Base-by-base conservation (phyloP, 2,888 invertebrate species). In the Mallateleia sp. region DNA sequence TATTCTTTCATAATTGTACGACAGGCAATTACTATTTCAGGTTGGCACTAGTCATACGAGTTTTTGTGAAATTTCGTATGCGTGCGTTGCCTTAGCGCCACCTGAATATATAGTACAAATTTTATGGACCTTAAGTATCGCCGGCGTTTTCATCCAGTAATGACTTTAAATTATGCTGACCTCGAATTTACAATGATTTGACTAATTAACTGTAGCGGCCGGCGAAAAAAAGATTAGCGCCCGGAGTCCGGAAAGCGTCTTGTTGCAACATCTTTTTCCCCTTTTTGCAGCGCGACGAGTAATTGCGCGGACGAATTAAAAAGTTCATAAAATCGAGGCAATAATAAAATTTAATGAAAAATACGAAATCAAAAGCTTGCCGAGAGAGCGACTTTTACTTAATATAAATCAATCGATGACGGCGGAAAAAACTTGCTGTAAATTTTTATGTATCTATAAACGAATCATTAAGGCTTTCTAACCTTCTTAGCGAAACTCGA, bases 31-130 rank as follows among this genome's bases (percentile, higher is more conserved):
- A 85, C 67, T 56, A 62, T 50, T 28, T 50, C 54, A 11, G 24
- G 42, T 14, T 25, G 22, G 50, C n/a, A 81, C 85, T 34, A 66
- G 85, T 85, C 77, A 47, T 25, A 58, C 85, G 54, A 71, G 64
- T 85, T 85, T 85, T 85, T 85, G 75, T 20, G 14, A 85, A 58
- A 71, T 69, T 69, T 69, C 6, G 45, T 22, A 45, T 50, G 62
- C 38, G 67, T 50, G 50, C 25, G 69, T 28, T 47, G 74, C 6
- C 52, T 75, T 71, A 77, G 77, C 80, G 80, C 85, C 80, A 80
- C 71, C 66, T 71, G 38, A 64, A 64, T 47, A 42, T 15, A 64
- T 28, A 34, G 7, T 8, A 25, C 58, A 75, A 74, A 75, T 75
- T 82, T 82, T 62, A 75, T 69, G 32, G 42, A 50, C n/a, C 79